Evolutionary conservation across 2,797 vertebrate species (phyloP), one percentile per base, ranked within the genome.

Genomic region (Diplodus sargus): DNA sequence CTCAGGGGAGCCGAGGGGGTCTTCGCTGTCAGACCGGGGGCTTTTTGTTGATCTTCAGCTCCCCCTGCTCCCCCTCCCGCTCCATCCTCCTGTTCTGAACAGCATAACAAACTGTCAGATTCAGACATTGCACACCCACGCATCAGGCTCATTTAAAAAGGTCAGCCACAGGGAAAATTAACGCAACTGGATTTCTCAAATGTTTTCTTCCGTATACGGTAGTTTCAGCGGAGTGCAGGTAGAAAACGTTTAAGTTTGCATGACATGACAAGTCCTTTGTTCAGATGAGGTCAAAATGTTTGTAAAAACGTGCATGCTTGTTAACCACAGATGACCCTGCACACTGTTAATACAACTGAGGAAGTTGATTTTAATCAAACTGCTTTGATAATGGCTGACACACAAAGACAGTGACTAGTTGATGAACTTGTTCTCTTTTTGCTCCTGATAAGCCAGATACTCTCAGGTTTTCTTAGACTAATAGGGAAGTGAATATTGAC

Each of bases 71-170:
- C 79, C 76, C 79, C 84, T 68, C 79, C 94, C 74, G 84, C 80
- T 76, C 84, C 91, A 7, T 56, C 87, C 87, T 92, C 90, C 91
- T 95, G 93, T 70, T 93, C 94, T 94, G 89, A 81, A 93, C 89
- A 93, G 54, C 61, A 91, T 47, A 93, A 84, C 45, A 86, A n/a
- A 85, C 58, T 3, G 67, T 87, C 76, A 91, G 81, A 61, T 48
- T 56, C 65, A 69, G 54, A 54, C 47, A 20, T 3, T n/a, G 16
- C 11, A 68, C 53, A 6, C 34, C 13, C 4, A 10, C 0, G 18
- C 1, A 3, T 56, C 10, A 39, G 77, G 1, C 56, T 45, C 23
- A 22, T 18, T 42, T 2, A 13, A 13, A 71, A 65, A 67, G 51
- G 51, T 43, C 76, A 75, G 25, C 22, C 43, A 48, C 7, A 5